phyloP scores from a whole-genome alignment of 2,113 vertebrate species.

The Engraulis encrasicolus region DNA sequence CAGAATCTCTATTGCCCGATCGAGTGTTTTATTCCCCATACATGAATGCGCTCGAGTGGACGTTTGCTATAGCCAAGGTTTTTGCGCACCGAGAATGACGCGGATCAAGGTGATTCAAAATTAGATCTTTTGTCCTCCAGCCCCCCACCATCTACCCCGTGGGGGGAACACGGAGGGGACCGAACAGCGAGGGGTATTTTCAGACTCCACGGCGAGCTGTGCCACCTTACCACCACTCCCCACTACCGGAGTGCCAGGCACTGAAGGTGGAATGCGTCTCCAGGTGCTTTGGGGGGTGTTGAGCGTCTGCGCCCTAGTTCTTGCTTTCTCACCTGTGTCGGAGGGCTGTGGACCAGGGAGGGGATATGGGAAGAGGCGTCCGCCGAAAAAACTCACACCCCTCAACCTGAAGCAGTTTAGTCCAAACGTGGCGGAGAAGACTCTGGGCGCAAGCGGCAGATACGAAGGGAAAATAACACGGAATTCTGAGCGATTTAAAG shows the following conservation, averaged over 20 bases:
- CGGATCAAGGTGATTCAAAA: conserved; percentile 67
- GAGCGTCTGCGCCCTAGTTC: conserved; percentile 81
- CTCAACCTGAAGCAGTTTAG: conserved; percentile 92
- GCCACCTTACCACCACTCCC: conserved; percentile 55
- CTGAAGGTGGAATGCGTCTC: conserved; percentile 85
- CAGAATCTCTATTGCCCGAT: conserved; percentile 21
- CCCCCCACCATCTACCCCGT: conserved; percentile 65
- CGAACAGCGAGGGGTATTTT: conserved; percentile 53
- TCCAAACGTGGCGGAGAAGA: conserved; percentile 96
- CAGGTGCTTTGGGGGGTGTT: conserved; percentile 73
- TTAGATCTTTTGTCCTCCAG: conserved; percentile 65
- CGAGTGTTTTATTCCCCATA: conserved; percentile 24
- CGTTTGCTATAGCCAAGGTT: conserved; percentile 37
- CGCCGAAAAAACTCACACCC: conserved; percentile 89
- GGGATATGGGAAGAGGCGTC: conserved; percentile 92
- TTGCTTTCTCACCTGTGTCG: conserved; percentile 85
- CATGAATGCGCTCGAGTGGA: conserved; percentile 50
- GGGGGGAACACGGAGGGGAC: conserved; percentile 61
- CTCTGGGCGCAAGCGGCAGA: conserved; percentile 92
- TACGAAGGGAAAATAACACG: conserved; percentile 94
- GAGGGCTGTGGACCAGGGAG: conserved; percentile 94
- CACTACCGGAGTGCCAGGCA: conserved; percentile 48
- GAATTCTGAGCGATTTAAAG: conserved; percentile 93
- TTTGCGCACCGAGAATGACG: conserved; percentile 76
- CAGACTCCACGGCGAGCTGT: conserved; percentile 48